Base-by-base conservation (phyloP, 2,797 vertebrate species). In the Leptoclinus maculatus region DNA sequence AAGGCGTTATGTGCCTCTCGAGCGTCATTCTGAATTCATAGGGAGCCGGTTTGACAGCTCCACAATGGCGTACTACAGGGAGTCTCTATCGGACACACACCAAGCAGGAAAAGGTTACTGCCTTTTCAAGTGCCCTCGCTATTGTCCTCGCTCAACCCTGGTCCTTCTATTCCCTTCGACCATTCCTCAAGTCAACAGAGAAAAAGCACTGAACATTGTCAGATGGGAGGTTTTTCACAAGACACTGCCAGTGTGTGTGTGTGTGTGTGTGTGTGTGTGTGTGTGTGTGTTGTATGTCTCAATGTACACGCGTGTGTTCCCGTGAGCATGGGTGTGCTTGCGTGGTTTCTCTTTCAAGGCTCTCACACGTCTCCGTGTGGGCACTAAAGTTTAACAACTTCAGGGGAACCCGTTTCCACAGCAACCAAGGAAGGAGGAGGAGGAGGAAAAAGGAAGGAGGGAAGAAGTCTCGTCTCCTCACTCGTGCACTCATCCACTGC, bases 381-480 rank as follows among this genome's bases (percentile, higher is more conserved):
- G 79, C 78, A 93, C 87, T 88, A 91, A 94, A 94, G 83, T 91
- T 92, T 87, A 91, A 92, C 88, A 90, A 88, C 92, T 96, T 89
- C 84, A 88, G 78, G 70, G 83, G 68, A 93, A 94, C 70, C 74
- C 39, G 84, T 93, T 91, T 91, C 91, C 88, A 81, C 62, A 81
- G 92, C 78, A 95, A 95, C 86, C 80, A 65, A 65, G 66, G 73
- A 86, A 84, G 83, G 74, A 83, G 66, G 87, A 74, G 80, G 63
- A 71, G n/a, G n/a, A n/a, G n/a, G n/a, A 32, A 43, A 39, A 25
- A 41, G 63, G 62, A 45, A 73, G n/a, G 68, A 80, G 60, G 72
- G 25, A 72, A 85, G 29, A 62, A 70, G 79, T 82, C 54, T 82
- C 62, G 69, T 89, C 85, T 88, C 90, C 86, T 92, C 63, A 90